Evolutionary conservation across 2,888 invertebrate species (phyloP).

Genomic region (Microctonus aethiopoides): DNA sequence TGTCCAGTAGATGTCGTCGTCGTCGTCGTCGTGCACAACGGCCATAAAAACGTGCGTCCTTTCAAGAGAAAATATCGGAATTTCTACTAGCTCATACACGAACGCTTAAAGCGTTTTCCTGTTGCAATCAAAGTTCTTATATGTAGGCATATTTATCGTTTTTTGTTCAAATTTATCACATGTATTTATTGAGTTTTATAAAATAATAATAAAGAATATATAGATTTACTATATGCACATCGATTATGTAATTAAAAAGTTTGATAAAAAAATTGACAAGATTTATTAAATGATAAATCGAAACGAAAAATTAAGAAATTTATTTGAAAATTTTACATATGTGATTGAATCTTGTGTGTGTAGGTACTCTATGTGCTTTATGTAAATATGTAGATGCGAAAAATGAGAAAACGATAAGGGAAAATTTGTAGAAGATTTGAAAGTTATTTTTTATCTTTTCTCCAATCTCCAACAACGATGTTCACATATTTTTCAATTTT

Average conservation of each 20-base stretch:
- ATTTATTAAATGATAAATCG: no score
- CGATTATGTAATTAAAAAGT: no score
- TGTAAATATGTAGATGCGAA: not conserved
- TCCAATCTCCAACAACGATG: conserved; percentile 13
- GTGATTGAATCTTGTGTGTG: no score
- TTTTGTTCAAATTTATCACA: no score
- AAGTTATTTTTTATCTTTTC: conserved; percentile 12
- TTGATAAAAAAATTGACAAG: no score
- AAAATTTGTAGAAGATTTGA: not conserved
- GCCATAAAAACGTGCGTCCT: conserved; percentile 7
- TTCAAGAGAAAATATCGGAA: conserved; percentile 19
- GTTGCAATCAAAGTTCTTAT: not conserved
- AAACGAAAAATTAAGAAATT: no score
- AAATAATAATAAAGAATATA: no score
- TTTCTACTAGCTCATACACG: conserved; percentile 20
- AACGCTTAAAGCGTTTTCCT: not conserved
- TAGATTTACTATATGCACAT: no score
- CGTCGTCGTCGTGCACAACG: not conserved
- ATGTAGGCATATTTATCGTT: no score
- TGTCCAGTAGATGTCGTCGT: not conserved
- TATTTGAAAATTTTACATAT: no score
- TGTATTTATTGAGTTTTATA: no score
- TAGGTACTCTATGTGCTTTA: no score
- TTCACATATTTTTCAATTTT: conserved; percentile 15
- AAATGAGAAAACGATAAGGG: not conserved